Evolutionary conservation across 2,888 invertebrate genomes (phyloP).

Genomic region (Diachrysia chrysitis): DNA sequence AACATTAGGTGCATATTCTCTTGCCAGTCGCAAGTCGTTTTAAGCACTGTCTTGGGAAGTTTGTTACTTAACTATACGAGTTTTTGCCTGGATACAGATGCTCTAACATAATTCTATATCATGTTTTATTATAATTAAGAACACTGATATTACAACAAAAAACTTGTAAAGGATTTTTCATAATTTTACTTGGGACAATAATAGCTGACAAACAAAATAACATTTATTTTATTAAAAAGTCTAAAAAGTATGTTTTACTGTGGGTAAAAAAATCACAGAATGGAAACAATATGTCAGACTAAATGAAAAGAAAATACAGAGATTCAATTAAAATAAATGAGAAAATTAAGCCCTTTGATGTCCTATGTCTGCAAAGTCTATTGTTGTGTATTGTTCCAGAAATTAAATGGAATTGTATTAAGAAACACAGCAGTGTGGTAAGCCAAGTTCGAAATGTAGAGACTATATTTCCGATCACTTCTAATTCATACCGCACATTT

Average conservation of each 20-base stretch:
- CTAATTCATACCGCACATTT: background rate
- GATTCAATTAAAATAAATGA: constrained; percentile 4
- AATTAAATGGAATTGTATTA: background rate
- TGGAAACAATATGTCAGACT: background rate
- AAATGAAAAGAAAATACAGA: background rate
- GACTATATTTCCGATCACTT: background rate
- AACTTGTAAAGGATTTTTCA: background rate
- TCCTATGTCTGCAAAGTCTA: background rate
- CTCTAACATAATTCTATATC: background rate
- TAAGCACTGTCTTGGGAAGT: background rate
- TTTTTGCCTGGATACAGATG: background rate
- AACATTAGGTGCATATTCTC: background rate
- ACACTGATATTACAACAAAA: background rate
- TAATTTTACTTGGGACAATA: background rate
- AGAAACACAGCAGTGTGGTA: background rate
- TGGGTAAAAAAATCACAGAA: background rate
- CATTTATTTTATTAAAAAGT: background rate
- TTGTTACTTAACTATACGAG: background rate
- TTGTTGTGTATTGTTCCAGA: constrained; percentile 2
- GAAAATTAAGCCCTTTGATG: constrained; percentile 1
- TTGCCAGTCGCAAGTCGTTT: background rate
- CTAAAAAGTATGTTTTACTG: too few relatives aligned
- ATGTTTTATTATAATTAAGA: background rate
- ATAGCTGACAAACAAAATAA: background rate
- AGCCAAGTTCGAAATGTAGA: background rate